Evolutionary conservation across 2,888 invertebrate genomes (phyloP).

Genomic region (Dichetophora obliterata): DNA sequence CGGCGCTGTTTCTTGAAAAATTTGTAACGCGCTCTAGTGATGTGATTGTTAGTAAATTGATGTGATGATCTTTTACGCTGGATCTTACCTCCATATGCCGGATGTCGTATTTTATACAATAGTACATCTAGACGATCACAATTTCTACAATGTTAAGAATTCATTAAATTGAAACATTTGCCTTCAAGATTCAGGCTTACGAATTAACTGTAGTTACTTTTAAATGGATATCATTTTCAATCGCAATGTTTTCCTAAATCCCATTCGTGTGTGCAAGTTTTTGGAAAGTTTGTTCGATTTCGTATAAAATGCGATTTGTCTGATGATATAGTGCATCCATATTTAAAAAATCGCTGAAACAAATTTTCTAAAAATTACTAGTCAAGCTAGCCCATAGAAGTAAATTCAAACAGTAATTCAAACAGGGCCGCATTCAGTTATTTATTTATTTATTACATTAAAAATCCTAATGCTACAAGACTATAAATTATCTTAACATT

Average conservation of each 20-base stretch:
- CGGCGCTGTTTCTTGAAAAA: constrained; percentile 79
- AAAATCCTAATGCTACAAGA: no score
- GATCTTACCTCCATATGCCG: constrained; percentile 79
- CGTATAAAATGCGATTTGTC: constrained; percentile 89
- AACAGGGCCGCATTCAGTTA: no score
- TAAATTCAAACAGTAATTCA: no score
- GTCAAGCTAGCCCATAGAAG: no score
- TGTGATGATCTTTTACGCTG: constrained; percentile 35
- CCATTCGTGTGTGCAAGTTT: constrained; percentile 72
- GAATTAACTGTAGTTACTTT: constrained; percentile 85
- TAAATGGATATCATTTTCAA: constrained; percentile 82
- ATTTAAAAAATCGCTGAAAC: constrained; percentile 52
- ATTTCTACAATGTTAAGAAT: constrained; percentile 45
- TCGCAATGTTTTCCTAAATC: constrained; percentile 72
- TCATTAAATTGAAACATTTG: constrained; percentile 20
- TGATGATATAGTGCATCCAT: constrained; percentile 94
- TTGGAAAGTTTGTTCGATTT: constrained; percentile 83
- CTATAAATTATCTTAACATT: no score
- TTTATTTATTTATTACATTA: no score
- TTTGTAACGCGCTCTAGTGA: constrained; percentile 78
- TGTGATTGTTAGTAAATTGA: constrained; percentile 48
- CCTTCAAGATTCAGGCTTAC: constrained; percentile 71
- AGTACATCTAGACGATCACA: constrained; percentile 83
- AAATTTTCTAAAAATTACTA: background rate
- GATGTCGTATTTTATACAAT: constrained; percentile 92